Base-by-base conservation (phyloP, 2,888 invertebrate species). In the Tortricodes alternella region DNA sequence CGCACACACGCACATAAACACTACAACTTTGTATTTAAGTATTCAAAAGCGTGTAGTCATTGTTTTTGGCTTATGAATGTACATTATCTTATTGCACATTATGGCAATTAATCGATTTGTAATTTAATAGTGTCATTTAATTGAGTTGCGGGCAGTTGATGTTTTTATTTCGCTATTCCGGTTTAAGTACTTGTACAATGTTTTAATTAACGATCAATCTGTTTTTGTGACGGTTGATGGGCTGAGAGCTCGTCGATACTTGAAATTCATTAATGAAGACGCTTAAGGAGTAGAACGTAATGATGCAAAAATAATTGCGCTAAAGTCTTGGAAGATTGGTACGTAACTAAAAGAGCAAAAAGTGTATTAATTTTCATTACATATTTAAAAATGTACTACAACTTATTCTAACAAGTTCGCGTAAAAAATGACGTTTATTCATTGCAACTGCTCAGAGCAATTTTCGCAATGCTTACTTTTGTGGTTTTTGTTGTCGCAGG, bases 151-250 rank as follows among this genome's bases (percentile, higher is more conserved):
- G 19, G 39, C 11, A 39, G 23, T 13, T 7, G 23, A 11, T n/a
- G 23, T 39, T 39, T 13, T 39, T 39, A 8, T 16, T 3, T 11
- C 16, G 8, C 16, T 38, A 21, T 3, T 2, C 23, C 23, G 21
- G n/a, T n/a, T n/a, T n/a, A n/a, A 13, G 19, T 7, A 21, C 13
- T 3, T 8, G 15, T 37, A 18, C 37, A 37, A 37, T 39, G 39
- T 39, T 39, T 39, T 21, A 39, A 21, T 39, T 21, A 19, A 7
- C 21, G 39, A 23, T 39, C 23, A 21, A 39, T 39, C 39, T 39
- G 11, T 23, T 23, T 39, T 39, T 39, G 23, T 3, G 11, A 7
- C 39, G 11, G n/a, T 13, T 39, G 21, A 39, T 39, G 39, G 39
- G 3, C 23, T 39, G 39, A 39, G 39, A 39, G 21, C 21, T 23